Evolutionary conservation across 2,113 vertebrate species (phyloP).

Genomic region (Podarcis cretensis): DNA sequence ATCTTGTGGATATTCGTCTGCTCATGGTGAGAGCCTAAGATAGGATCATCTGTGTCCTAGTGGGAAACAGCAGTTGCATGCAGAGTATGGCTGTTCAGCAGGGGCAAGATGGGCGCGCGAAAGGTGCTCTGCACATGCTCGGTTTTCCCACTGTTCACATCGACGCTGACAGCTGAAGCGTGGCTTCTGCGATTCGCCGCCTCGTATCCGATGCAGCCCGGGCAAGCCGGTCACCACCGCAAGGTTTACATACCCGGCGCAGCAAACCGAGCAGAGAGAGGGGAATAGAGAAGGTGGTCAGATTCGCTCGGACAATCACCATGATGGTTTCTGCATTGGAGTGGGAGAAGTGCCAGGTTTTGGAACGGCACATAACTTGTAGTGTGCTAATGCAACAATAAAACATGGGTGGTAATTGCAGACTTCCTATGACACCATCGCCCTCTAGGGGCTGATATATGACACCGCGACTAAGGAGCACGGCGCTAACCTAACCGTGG

Average conservation of each 20-base stretch:
- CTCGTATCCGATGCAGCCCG: neutral
- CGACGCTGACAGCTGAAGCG: too few species aligned
- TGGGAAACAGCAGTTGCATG: neutral
- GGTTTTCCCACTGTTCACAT: neutral
- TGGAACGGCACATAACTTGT: neutral
- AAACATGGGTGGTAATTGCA: neutral
- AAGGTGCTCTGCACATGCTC: neutral
- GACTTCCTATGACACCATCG: neutral
- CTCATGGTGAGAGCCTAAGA: neutral
- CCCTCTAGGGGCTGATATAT: neutral
- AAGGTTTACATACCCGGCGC: neutral
- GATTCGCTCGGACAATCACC: neutral
- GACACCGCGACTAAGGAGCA: neutral
- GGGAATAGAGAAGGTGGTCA: too few species aligned
- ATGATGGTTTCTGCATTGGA: neutral
- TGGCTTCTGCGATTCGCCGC: neutral
- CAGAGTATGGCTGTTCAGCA: neutral
- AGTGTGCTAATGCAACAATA: neutral
- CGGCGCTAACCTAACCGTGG: neutral
- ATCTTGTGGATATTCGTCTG: neutral
- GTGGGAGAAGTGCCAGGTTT: neutral
- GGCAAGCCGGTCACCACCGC: neutral
- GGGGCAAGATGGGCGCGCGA: neutral
- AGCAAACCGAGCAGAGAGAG: neutral
- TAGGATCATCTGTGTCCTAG: too few species aligned